These are phyloP conservation scores for Parnassius apollo DNA, from an alignment of 2,888 invertebrate species.

Conservation along the genomic window DNA sequence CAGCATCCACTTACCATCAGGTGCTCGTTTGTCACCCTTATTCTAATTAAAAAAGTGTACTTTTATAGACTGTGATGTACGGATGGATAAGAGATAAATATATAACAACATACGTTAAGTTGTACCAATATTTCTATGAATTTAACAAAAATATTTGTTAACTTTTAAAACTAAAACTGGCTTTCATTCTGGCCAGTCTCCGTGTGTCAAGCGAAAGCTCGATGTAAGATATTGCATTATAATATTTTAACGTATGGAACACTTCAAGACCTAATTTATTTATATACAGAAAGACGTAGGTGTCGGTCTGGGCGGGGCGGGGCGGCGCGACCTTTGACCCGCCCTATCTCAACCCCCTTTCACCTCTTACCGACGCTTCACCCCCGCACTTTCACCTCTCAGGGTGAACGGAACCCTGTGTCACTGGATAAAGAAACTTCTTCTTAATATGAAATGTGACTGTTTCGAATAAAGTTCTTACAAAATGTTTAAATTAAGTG, in stretches of 20 bases:
- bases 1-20: no score
- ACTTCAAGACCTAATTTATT: slow-evolving; percentile 26
- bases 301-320: slow-evolving; percentile 28
- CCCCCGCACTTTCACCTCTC: slow-evolving; percentile 30
- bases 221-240: background rate
- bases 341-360: slow-evolving; percentile 34
- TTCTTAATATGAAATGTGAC: slow-evolving; percentile 16
- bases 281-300: slow-evolving; percentile 11
- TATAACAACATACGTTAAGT: no score
- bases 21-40: no score
- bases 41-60: no score
- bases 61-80: no score
- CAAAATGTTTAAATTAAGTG: no score
- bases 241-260: background rate
- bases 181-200: no score
- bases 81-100: no score
- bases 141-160: no score
- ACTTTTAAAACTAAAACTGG: no score
- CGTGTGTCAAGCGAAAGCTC: no score
- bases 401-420: slow-evolving; percentile 19
- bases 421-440: slow-evolving; percentile 6
- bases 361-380: slow-evolving; percentile 27
- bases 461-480: slow-evolving; percentile 17
- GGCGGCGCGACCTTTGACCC: slow-evolving; percentile 48
- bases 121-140: no score